Evolutionary conservation across 2,797 vertebrate genomes (phyloP).

Genomic region (Epinephelus awoara): DNA sequence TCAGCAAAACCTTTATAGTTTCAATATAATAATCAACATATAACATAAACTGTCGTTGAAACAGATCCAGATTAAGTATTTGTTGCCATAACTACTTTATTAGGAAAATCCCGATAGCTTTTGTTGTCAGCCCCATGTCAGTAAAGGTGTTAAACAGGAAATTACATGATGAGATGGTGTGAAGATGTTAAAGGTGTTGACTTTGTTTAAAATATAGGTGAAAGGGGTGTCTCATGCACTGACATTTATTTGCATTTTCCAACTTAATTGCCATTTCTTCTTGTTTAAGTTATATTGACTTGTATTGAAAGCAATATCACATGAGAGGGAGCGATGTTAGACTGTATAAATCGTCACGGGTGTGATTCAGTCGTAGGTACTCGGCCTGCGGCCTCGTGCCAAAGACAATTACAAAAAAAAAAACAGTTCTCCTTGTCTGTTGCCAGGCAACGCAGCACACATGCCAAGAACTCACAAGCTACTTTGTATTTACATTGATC

Average conservation of each 20-base stretch:
- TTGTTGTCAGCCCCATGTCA: not conserved
- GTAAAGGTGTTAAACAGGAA: slow-evolving; percentile 26
- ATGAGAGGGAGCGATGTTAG: too few species aligned
- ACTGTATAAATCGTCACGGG: too few species aligned
- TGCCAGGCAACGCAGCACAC: too few species aligned
- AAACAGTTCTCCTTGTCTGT: too few species aligned
- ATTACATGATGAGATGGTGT: slow-evolving; percentile 3
- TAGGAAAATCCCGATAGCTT: too few species aligned
- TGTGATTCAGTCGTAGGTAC: too few species aligned
- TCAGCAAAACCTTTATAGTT: too few species aligned
- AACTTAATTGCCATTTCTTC: not conserved
- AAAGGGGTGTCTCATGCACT: not conserved
- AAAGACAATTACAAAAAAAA: too few species aligned
- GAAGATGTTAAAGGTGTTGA: not conserved
- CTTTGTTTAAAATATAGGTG: not conserved
- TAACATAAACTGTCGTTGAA: not conserved
- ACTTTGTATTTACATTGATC: too few species aligned
- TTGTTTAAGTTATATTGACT: not conserved
- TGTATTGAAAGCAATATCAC: too few species aligned
- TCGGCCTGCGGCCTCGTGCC: too few species aligned
- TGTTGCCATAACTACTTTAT: not conserved
- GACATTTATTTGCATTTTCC: not conserved
- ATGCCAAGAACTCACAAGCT: too few species aligned
- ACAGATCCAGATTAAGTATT: not conserved
- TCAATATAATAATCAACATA: not conserved